These are phyloP conservation scores for Lepetodrilus schrolli DNA, from an alignment of 2,888 invertebrate genomes.

Conservation along the genomic window DNA sequence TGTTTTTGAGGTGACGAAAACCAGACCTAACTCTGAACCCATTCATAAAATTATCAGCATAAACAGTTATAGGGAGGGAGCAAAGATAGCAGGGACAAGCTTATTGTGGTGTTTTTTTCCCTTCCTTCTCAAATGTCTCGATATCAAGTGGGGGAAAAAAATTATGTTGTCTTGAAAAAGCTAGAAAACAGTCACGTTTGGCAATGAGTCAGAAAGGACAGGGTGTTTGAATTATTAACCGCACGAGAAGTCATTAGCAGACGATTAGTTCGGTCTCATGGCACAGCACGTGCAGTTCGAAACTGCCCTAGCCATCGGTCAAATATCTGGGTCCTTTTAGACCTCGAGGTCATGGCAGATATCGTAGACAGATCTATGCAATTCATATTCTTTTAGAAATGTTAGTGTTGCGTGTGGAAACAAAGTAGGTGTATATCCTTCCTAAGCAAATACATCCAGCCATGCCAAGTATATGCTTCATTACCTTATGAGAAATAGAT, in stretches of 20 bases:
- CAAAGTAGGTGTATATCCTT: background rate
- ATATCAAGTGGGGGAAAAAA: background rate
- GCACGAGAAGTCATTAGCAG: constrained; percentile 27
- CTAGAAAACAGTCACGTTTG: background rate
- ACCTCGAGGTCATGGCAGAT: background rate
- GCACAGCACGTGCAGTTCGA: constrained; percentile 23
- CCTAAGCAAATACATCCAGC: background rate
- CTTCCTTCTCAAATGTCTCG: too few relatives aligned
- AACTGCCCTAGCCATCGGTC: background rate
- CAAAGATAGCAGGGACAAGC: background rate
- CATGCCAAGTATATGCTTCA: background rate
- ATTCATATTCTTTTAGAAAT: background rate
- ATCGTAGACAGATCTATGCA: background rate
- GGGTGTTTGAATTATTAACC: constrained; percentile 17
- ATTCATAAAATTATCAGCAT: constrained; percentile 20
- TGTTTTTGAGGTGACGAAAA: background rate
- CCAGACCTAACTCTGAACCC: background rate
- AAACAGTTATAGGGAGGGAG: background rate
- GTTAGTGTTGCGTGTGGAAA: constrained; percentile 7
- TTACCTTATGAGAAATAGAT: background rate
- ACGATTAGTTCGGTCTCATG: constrained; percentile 25
- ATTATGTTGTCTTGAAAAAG: constrained; percentile 14
- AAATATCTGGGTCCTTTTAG: background rate
- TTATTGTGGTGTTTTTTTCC: background rate
- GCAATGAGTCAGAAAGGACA: background rate